Evolutionary conservation across 2,797 vertebrate species (phyloP), one percentile per base, ranked within the genome.

Genomic region (Miichthys miiuy): DNA sequence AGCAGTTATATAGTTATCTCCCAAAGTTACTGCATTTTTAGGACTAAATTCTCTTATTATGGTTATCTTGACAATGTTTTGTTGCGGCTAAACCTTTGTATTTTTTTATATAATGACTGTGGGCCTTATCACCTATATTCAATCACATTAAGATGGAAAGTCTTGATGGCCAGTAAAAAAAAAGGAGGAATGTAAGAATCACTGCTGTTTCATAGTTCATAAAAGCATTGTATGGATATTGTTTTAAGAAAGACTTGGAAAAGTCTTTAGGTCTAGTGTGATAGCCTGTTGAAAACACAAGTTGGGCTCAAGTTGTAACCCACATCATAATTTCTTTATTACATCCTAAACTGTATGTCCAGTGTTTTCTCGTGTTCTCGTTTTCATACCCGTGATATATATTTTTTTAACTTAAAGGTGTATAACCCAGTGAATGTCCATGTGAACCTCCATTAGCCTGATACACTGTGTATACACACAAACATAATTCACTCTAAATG

Each of bases 401-500:
- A 25, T 14, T 66, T 84, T 55, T 27, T 38, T 6, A 27, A 10
- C 17, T 25, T 55, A 16, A 50, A 87, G 85, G 42, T 23, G 1
- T 30, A 38, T 25, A 54, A 25, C 54, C 5, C 41, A 27, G 3
- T 55, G n/a, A 57, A n/a, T 51, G 16, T 68, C 0, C 34, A 70
- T 21, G 27, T 65, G 50, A 70, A 38, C 27, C 61, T 63, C 6
- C 56, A 8, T 4, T 46, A 70, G 30, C 34, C 51, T 54, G 68
- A 88, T 30, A 30, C 27, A 30, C 5, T 30, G 27, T 70, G 81
- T 80, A 77, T 50, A 51, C 6, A 60, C 21, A 69, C 55, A 73
- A 44, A 68, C 27, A 65, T 8, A 62, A 38, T 54, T 50, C 11
- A 27, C 14, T 18, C 0, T 25, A 51, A 61, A 76, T 62, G 10